phyloP scores from a whole-genome alignment of 2,888 invertebrate species.

The Heliconius erato region DNA sequence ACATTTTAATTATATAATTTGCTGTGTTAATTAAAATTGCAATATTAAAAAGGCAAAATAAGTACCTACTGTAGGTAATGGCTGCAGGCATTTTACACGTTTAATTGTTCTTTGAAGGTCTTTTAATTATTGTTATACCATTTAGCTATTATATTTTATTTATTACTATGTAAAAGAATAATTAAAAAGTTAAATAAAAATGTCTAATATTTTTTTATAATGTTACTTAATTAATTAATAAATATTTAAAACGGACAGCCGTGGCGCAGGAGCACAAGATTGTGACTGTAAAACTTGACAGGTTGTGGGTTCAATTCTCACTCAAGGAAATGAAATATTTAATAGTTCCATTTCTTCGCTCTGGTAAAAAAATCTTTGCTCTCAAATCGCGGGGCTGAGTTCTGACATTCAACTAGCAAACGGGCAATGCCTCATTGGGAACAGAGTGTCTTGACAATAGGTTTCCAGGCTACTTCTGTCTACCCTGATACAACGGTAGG shows the following conservation, averaged over 20 bases:
- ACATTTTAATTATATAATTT: constrained; percentile 49
- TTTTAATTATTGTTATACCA: constrained; percentile 6
- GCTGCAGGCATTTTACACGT: constrained; percentile 29
- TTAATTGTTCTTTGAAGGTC: constrained; percentile 27
- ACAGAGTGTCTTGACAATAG: not conserved
- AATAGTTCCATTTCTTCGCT: no score
- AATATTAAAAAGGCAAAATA: constrained; percentile 41
- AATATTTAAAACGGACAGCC: no score
- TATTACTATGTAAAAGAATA: not conserved
- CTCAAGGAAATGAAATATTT: no score
- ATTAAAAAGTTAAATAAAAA: not conserved
- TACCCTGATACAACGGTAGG: not conserved
- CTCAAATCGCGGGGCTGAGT: no score
- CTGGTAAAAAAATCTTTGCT: no score
- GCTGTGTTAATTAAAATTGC: constrained; percentile 50
- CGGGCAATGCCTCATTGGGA: not conserved
- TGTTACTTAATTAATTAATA: no score
- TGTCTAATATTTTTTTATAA: not conserved
- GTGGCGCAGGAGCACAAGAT: no score
- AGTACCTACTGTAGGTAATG: constrained; percentile 1
- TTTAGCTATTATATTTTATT: constrained; percentile 48
- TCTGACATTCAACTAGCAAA: not conserved
- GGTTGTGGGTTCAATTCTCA: no score
- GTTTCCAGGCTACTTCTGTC: not conserved
- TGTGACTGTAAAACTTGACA: no score